Evolutionary conservation across 92 coral and sea anemone genomes (phyloP), one percentile per base, ranked within the genome.

Genomic region (Actinernus sp.): DNA sequence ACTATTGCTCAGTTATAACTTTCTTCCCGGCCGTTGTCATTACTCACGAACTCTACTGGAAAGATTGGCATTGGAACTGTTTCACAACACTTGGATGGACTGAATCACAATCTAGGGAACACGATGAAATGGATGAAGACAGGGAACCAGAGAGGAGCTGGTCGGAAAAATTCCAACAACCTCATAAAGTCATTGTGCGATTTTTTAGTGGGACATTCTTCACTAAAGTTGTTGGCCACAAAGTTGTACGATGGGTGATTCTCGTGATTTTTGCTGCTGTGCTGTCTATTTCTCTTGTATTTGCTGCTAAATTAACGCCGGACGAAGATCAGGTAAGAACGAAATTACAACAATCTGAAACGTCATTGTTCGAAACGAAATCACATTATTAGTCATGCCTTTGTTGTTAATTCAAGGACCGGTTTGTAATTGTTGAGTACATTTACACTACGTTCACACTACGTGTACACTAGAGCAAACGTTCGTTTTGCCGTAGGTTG

Each of bases 321-420:
- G 97, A 91, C 44, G 88, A 86, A 48, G 97, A 94, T 44, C 97
- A 92, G 94, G 98, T 91, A 29, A 58, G 96, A 44, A 6, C 3
- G 41, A 6, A 34, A 14, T 6, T 34, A n/a, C n/a, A n/a, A n/a
- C n/a, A n/a, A n/a, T n/a, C n/a, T n/a, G n/a, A n/a, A n/a, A n/a
- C n/a, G n/a, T n/a, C n/a, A n/a, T n/a, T n/a, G n/a, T n/a, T n/a
- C n/a, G n/a, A n/a, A n/a, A n/a, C n/a, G n/a, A n/a, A n/a, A n/a
- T n/a, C n/a, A n/a, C n/a, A n/a, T n/a, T n/a, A n/a, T n/a, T n/a
- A n/a, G n/a, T n/a, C n/a, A n/a, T n/a, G n/a, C n/a, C n/a, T n/a
- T n/a, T n/a, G n/a, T n/a, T n/a, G n/a, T n/a, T n/a, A n/a, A n/a
- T n/a, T n/a, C n/a, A n/a, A n/a, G n/a, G n/a, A n/a, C n/a, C n/a